phyloP scores from a whole-genome alignment of 2,113 vertebrate species.

The Ascaphus truei region DNA sequence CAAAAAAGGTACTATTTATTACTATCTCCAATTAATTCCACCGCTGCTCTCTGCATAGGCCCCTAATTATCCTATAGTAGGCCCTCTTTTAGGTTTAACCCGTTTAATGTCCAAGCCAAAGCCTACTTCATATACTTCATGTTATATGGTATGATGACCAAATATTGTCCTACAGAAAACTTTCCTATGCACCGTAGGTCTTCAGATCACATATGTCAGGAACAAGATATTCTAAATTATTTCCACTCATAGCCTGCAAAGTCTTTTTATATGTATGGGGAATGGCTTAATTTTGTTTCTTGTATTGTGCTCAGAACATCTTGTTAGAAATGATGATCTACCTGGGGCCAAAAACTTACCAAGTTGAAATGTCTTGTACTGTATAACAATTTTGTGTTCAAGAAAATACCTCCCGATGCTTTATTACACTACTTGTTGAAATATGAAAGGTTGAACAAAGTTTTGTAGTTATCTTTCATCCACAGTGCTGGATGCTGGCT shows the following conservation, averaged over 20 bases:
- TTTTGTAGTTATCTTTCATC: no score
- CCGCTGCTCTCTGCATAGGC: no score
- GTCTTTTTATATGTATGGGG: neutral
- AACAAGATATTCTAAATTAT: conserved; percentile 10
- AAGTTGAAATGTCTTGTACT: neutral
- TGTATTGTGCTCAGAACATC: neutral
- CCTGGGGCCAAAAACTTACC: conserved; percentile 1
- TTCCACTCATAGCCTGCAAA: neutral
- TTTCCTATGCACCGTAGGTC: neutral
- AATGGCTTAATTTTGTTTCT: conserved; percentile 6
- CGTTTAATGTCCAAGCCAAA: no score
- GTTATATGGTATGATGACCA: neutral
- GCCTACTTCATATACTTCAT: no score
- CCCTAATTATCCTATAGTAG: no score
- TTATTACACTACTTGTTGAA: no score
- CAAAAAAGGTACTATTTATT: no score
- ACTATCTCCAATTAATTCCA: no score
- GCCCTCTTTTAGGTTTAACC: no score
- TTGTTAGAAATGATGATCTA: conserved; percentile 5
- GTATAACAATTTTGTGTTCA: neutral
- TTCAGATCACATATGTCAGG: neutral
- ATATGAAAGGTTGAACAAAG: no score
- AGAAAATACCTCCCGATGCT: no score
- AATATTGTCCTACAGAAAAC: neutral
- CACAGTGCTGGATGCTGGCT: no score